Evolutionary conservation across 2,888 invertebrate species (phyloP).

Genomic region (Diplazon laetatorius): DNA sequence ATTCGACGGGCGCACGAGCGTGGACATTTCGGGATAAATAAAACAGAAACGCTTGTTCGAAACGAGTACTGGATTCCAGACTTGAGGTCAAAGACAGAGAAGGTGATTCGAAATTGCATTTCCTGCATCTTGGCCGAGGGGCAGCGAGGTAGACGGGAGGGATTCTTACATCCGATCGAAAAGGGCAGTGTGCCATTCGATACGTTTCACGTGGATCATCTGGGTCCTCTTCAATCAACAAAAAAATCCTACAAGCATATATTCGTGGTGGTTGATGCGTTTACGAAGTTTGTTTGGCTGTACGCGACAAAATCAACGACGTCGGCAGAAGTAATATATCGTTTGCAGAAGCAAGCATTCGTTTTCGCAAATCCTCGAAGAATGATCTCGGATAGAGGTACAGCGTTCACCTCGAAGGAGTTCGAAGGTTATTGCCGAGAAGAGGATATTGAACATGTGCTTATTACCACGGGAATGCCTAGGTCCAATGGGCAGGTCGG

Average conservation of each 20-base stretch:
- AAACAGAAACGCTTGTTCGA: too few species aligned
- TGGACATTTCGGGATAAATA: constrained; percentile 42
- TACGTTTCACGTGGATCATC: constrained; percentile 74
- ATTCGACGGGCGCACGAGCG: constrained; percentile 51
- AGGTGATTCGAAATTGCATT: constrained; percentile 60
- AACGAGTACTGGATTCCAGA: constrained; percentile 29
- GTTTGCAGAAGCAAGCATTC: constrained; percentile 72
- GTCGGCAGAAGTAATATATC: constrained; percentile 73
- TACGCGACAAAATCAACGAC: constrained; percentile 71
- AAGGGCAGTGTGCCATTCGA: constrained; percentile 71
- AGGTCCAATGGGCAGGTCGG: constrained; percentile 31
- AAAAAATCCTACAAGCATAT: constrained; percentile 56
- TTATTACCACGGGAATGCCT: constrained; percentile 22
- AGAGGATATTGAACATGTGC: constrained; percentile 21
- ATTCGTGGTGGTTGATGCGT: constrained; percentile 51
- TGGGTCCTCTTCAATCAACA: constrained; percentile 73
- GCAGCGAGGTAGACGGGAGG: constrained; percentile 71
- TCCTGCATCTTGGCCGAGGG: constrained; percentile 68
- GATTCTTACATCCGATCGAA: constrained; percentile 68
- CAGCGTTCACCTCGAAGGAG: constrained; percentile 76
- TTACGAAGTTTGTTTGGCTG: constrained; percentile 73
- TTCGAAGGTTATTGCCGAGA: constrained; percentile 31
- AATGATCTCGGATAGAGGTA: constrained; percentile 76
- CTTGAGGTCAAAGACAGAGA: constrained; percentile 41
- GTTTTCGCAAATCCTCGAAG: constrained; percentile 78